These are phyloP conservation scores for Embidobia sp. DNA, from an alignment of 2,888 invertebrate genomes.

Conservation along the genomic window DNA sequence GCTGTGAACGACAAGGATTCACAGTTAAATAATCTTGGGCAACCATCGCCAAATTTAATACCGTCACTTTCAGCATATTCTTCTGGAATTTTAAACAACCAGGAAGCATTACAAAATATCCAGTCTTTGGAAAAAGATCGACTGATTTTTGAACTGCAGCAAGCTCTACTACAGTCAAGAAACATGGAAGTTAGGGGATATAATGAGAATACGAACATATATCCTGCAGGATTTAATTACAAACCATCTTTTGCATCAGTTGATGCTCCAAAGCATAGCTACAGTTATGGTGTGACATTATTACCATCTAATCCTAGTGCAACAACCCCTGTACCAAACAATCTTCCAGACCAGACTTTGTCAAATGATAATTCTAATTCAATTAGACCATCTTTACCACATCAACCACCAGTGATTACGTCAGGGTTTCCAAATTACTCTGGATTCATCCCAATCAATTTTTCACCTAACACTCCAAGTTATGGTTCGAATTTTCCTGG, in stretches of 20 bases:
- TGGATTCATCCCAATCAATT: conserved; percentile 74
- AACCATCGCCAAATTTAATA: conserved; percentile 61
- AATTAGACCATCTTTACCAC: conserved; percentile 2
- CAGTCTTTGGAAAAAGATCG: conserved; percentile 76
- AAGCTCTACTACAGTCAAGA: conserved; percentile 69
- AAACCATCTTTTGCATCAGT: too few species aligned
- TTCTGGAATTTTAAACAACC: conserved; percentile 73
- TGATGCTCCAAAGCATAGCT: conserved; percentile 66
- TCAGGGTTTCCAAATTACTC: conserved; percentile 70
- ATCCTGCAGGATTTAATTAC: too few species aligned
- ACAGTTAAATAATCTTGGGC: conserved; percentile 38
- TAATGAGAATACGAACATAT: conserved; percentile 16
- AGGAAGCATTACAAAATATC: conserved; percentile 72
- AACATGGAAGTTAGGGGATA: conserved; percentile 64
- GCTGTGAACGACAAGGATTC: conserved; percentile 25
- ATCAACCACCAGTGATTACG: conserved; percentile 9
- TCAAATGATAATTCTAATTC: neutral
- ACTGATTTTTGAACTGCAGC: conserved; percentile 74
- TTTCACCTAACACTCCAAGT: conserved; percentile 58
- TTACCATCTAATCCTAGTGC: conserved; percentile 64
- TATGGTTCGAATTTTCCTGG: conserved; percentile 27
- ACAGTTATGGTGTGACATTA: conserved; percentile 68
- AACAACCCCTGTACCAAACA: neutral
- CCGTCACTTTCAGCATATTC: conserved; percentile 74
- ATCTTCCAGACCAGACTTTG: too few species aligned